Percentiles rank a stretch among this genome's conserved stretches.
Conservation (phyloP, 2,113 vertebrate genomes). For the Heliornis fulica region DNA sequence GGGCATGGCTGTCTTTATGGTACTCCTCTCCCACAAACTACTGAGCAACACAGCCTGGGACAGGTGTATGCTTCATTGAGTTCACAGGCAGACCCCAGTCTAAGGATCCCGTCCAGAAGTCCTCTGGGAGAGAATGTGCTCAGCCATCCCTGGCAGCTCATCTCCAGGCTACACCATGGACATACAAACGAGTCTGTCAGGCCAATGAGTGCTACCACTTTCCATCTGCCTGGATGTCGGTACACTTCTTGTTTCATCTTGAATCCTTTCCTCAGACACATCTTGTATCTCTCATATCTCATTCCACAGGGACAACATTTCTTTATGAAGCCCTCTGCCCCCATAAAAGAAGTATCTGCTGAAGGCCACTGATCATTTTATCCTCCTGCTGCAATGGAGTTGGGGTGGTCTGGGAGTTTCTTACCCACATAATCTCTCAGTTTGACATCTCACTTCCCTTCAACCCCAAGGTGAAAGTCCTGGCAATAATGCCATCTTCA, state of each 20-base stretch:
- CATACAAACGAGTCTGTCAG: not conserved
- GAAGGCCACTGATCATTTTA: not conserved
- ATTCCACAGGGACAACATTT: not conserved
- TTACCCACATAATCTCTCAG: not conserved
- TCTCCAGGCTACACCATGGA: not conserved
- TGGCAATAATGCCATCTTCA: not conserved
- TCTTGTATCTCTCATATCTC: not conserved
- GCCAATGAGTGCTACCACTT: not conserved
- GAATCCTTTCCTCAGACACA: not conserved
- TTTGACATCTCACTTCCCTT: not conserved
- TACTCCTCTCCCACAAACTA: not conserved
- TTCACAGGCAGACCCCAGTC: not conserved
- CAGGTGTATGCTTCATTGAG: not conserved
- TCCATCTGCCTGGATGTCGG: not conserved
- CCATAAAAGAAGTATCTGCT: not conserved
- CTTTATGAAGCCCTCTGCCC: not conserved
- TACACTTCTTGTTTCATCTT: not conserved
- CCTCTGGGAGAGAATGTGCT: not conserved
- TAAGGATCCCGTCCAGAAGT: slow-evolving; percentile 1
- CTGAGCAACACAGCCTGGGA: not conserved
- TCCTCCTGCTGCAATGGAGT: not conserved
- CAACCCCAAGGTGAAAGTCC: not conserved
- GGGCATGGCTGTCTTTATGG: not conserved
- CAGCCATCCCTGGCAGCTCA: not conserved
- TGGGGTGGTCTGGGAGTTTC: not conserved